Base-by-base conservation (phyloP, 2,113 vertebrate species). In the Barbus barbus region DNA sequence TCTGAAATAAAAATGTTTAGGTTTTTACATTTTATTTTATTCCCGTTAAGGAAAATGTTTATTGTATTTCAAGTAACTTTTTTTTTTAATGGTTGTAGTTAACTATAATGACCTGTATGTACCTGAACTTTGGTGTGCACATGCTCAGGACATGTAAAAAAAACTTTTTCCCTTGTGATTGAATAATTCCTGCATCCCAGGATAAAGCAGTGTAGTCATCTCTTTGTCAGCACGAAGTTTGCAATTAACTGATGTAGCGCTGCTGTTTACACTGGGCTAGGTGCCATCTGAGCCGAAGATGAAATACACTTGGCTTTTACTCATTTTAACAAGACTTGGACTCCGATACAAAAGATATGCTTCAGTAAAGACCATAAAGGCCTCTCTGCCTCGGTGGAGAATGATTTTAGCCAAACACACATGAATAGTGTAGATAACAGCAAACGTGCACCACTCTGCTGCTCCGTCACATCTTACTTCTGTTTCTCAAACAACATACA, bases 231-330 rank as follows among this genome's bases (percentile, higher is more conserved):
- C 67, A 58, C 41, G 9, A 78, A 69, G 38, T 88, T 61, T 86
- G 78, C 74, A 46, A 88, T 86, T 76, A 83, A 84, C 87, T 87
- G 86, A 87, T 86, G 83, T 87, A 87, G 48, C 31, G 44, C 56
- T 31, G 67, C 58, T 86, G 74, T 85, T 83, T 73, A 89, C n/a
- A 26, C 83, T 84, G 87, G 86, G 83, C 84, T 65, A 18, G 20
- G 60, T 58, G 58, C 85, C 83, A 83, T 74, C 69, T 31, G 38
- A 44, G 75, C 9, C 67, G 33, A 58, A 83, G 65, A 83, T 87
- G 60, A 88, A 85, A 87, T 76, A 85, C 51, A 51, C 60, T 67
- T 33, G 36, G 61, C 81, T 79, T 22, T 82, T 82, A 84, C 46
- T 87, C 63, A 74, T 84, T 81, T 63, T 86, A 78, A 81, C 69